Evolutionary conservation across 1,140 invertebrate species (phyloP).

Genomic region (Prorops nasuta): DNA sequence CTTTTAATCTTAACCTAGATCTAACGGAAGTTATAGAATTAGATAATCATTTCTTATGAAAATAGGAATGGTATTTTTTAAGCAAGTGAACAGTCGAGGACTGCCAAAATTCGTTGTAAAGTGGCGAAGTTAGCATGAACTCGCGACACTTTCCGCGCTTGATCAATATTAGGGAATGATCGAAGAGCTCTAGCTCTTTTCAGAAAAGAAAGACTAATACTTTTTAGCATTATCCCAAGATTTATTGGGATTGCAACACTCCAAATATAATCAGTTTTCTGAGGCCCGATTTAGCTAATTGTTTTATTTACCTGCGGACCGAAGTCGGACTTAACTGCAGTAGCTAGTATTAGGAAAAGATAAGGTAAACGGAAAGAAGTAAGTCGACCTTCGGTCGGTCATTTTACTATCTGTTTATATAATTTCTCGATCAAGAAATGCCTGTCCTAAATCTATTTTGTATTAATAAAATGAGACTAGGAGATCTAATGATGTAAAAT

Average conservation of each 20-base stretch:
- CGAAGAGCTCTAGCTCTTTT: too few species aligned
- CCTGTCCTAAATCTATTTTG: constrained; percentile 23
- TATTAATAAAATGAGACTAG: constrained; percentile 26
- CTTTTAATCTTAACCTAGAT: constrained; percentile 49
- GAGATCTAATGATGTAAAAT: constrained; percentile 33
- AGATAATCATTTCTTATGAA: constrained; percentile 41
- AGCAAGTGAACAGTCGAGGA: constrained; percentile 19
- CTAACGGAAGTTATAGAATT: constrained; percentile 46
- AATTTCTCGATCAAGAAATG: constrained; percentile 16
- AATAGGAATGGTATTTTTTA: constrained; percentile 41
- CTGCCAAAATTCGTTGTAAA: neutral
- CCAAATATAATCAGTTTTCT: constrained; percentile 8
- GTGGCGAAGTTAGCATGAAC: neutral
- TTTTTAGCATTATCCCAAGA: too few species aligned
- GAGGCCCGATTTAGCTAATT: constrained; percentile 25
- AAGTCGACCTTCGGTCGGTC: constrained; percentile 34
- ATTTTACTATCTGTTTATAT: constrained; percentile 14
- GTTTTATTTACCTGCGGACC: constrained; percentile 21
- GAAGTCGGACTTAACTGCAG: constrained; percentile 34
- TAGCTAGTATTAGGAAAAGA: constrained; percentile 15
- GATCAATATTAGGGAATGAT: neutral
- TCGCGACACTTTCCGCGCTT: neutral
- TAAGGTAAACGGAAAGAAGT: too few species aligned
- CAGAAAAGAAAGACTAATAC: too few species aligned
- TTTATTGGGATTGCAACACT: neutral